A percentile compares a stretch with the other conserved stretches of the same genome.
phyloP scores from a whole-genome alignment of 2,888 invertebrate genomes.

The Steinernema hermaphroditum region DNA sequence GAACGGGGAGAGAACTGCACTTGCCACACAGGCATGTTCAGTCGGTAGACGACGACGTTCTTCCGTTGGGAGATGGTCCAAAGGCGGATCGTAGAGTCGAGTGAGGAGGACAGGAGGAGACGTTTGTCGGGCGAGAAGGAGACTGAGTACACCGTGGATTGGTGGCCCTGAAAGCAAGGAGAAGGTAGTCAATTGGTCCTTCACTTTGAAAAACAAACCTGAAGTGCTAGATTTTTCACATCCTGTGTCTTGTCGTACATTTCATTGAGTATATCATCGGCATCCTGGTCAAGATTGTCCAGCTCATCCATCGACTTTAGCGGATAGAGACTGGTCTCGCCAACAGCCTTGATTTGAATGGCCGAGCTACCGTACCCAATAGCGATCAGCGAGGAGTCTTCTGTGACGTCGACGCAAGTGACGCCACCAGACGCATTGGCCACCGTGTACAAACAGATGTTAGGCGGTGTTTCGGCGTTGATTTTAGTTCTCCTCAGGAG shows the following conservation, averaged over 20 bases:
- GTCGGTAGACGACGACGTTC: slow-evolving; percentile 83
- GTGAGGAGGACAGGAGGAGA: slow-evolving; percentile 84
- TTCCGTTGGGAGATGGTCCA: slow-evolving; percentile 98
- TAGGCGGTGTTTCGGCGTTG: slow-evolving; percentile 83
- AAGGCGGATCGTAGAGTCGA: slow-evolving; percentile 83
- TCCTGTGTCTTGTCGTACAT: slow-evolving; percentile 36
- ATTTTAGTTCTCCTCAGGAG: slow-evolving; percentile 72
- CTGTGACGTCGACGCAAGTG: slow-evolving; percentile 82
- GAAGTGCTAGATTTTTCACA: slow-evolving; percentile 35
- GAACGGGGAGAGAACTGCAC: slow-evolving; percentile 84
- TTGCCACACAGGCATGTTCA: slow-evolving; percentile 88
- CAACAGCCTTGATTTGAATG: slow-evolving; percentile 73
- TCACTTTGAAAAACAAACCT: no score
- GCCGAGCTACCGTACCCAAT: slow-evolving; percentile 88
- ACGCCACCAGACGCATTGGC: slow-evolving; percentile 83
- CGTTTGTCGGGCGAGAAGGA: slow-evolving; percentile 82
- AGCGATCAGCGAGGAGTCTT: slow-evolving; percentile 88
- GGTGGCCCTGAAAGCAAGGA: slow-evolving; percentile 75
- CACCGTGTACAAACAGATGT: slow-evolving; percentile 93
- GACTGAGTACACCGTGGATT: slow-evolving; percentile 71
- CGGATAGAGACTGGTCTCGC: slow-evolving; percentile 36
- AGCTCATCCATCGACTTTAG: slow-evolving; percentile 44
- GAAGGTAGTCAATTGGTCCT: no score
- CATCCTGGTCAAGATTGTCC: slow-evolving; percentile 45
- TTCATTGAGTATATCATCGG: slow-evolving; percentile 35